A percentile compares a stretch with the other conserved stretches of the same genome.
These are phyloP conservation scores for Brachyopa scutellaris DNA, from an alignment of 2,888 invertebrate species.

Conservation along the genomic window DNA sequence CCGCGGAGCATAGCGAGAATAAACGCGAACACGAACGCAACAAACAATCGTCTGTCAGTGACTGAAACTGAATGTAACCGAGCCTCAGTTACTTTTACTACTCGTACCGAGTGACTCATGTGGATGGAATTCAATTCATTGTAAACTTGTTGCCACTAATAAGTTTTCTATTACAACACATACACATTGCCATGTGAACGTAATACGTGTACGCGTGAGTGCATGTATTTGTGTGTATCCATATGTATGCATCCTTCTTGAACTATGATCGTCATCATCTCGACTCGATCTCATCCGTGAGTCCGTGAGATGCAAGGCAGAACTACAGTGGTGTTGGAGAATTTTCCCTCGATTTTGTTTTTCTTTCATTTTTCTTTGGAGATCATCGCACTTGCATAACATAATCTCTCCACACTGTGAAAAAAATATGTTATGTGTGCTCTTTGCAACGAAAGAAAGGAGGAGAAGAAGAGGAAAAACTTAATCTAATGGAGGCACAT, in stretches of 20 bases:
- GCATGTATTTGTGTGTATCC: background rate
- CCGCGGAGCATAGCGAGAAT: constrained; percentile 27
- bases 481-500: constrained; percentile 67
- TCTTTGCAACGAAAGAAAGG: constrained; percentile 45
- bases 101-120: constrained; percentile 72
- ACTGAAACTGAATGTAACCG: constrained; percentile 72
- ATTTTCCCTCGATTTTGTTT: constrained; percentile 21
- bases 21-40: constrained; percentile 64
- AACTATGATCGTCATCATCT: constrained; percentile 28
- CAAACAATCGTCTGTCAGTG: constrained; percentile 68
- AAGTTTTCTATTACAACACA: constrained; percentile 71
- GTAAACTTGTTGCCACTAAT: constrained; percentile 71
- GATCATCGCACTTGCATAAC: constrained; percentile 68
- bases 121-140: constrained; percentile 74
- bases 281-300: too few relatives aligned
- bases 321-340: constrained; percentile 58
- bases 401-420: constrained; percentile 15
- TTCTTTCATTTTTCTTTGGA: constrained; percentile 35
- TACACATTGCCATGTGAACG: background rate
- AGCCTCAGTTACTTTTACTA: constrained; percentile 48
- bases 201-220: background rate
- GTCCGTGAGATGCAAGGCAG: constrained; percentile 24
- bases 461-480: constrained; percentile 37
- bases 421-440: background rate
- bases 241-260: constrained; percentile 42